These are phyloP conservation scores for Craniophora ligustri DNA, from an alignment of 2,888 invertebrate species.

Conservation along the genomic window DNA sequence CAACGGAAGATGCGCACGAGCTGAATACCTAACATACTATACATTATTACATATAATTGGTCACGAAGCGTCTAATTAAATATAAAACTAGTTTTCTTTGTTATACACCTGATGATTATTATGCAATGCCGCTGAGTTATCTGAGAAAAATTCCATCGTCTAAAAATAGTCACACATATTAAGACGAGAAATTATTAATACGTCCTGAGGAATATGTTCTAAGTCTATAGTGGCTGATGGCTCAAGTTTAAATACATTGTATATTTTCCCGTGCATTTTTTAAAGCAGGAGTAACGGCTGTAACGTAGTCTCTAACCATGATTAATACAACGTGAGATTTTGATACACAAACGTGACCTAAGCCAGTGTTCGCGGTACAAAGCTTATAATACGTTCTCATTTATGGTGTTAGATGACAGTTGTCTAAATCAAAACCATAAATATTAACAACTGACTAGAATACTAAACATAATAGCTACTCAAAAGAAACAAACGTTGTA, in stretches of 20 bases:
- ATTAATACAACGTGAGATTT: no score
- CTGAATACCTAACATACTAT: slow-evolving; percentile 45
- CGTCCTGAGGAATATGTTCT: not conserved
- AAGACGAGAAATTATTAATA: not conserved
- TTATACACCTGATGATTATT: slow-evolving; percentile 25
- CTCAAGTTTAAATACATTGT: no score
- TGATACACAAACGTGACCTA: no score
- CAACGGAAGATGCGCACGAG: slow-evolving; percentile 53
- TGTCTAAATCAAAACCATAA: slow-evolving; percentile 11
- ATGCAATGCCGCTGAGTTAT: slow-evolving; percentile 15
- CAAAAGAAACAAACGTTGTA: slow-evolving; percentile 33
- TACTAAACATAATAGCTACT: slow-evolving; percentile 5
- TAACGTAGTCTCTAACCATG: no score
- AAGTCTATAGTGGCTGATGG: no score
- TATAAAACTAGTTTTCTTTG: slow-evolving; percentile 52
- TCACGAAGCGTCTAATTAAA: slow-evolving; percentile 54
- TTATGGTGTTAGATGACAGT: slow-evolving; percentile 5
- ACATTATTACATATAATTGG: slow-evolving; percentile 43
- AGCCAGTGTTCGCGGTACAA: not conserved
- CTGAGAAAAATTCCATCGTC: slow-evolving; percentile 19
- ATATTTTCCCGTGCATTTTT: no score
- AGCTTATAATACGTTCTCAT: not conserved
- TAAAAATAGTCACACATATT: not conserved
- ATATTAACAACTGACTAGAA: slow-evolving; percentile 10
- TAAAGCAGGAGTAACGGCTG: no score